Evolutionary conservation across 2,888 invertebrate species (phyloP).

Genomic region (Colostygia pectinataria): DNA sequence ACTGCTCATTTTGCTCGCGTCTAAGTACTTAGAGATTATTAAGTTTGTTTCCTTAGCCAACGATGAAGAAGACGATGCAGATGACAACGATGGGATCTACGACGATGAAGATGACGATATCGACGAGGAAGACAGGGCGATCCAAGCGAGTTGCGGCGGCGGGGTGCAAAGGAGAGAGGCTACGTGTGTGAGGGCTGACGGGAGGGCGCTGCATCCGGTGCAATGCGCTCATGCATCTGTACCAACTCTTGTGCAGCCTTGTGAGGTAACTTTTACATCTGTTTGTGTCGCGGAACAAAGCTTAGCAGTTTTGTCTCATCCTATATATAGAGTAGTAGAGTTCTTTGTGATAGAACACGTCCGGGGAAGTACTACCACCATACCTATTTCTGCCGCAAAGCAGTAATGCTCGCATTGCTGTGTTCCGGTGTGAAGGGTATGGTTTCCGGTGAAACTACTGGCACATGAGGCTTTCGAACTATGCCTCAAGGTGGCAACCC

Average conservation of each 20-base stretch:
- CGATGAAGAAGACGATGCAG: slow-evolving; percentile 64
- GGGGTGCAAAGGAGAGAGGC: slow-evolving; percentile 83
- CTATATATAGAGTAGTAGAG: too few relatives aligned
- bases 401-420: too few relatives aligned
- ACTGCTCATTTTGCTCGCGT: background rate
- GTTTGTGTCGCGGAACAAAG: too few relatives aligned
- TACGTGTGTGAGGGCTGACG: slow-evolving; percentile 79
- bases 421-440: too few relatives aligned
- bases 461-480: too few relatives aligned
- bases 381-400: too few relatives aligned
- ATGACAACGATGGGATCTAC: slow-evolving; percentile 48
- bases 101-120: slow-evolving; percentile 26
- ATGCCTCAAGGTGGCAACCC: too few relatives aligned
- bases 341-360: too few relatives aligned
- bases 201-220: slow-evolving; percentile 68
- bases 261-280: slow-evolving; percentile 55
- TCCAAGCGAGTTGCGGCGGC: slow-evolving; percentile 76
- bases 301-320: too few relatives aligned
- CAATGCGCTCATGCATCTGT: slow-evolving; percentile 78
- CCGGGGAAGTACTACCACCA: too few relatives aligned
- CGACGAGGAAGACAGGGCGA: slow-evolving; percentile 45
- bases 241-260: slow-evolving; percentile 81
- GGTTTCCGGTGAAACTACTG: too few relatives aligned
- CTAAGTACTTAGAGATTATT: too few relatives aligned
- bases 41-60: slow-evolving; percentile 33